Evolutionary conservation across 2,797 vertebrate genomes (phyloP).

Genomic region (Acrossocheilus wenchowensis): DNA sequence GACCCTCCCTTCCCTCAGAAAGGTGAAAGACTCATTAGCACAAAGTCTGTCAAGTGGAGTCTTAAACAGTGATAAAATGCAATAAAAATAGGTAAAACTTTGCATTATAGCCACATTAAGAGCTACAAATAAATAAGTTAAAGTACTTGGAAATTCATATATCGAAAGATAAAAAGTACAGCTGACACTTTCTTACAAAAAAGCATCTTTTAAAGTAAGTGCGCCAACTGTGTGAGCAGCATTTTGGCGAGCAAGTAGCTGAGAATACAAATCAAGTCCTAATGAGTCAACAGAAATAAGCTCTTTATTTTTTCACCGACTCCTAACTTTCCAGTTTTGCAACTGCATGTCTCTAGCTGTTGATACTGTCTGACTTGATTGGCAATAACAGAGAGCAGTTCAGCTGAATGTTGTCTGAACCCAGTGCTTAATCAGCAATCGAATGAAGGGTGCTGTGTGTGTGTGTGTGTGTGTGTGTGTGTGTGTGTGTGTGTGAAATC

Average conservation of each 20-base stretch:
- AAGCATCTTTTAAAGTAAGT: not conserved
- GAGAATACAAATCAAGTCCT: conserved; percentile 34
- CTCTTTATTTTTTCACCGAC: not conserved
- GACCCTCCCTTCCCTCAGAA: conserved; percentile 66
- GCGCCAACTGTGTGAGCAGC: not conserved
- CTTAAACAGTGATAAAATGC: not conserved
- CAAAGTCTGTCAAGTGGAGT: not conserved
- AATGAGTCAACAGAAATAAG: conserved; percentile 1
- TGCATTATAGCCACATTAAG: conserved; percentile 7
- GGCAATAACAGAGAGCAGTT: conserved; percentile 74
- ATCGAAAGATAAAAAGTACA: not conserved
- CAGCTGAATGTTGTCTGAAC: conserved; percentile 67
- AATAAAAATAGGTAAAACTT: not conserved
- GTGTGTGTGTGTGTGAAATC: conserved; percentile 39
- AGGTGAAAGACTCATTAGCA: conserved; percentile 52
- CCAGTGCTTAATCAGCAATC: conserved; percentile 52
- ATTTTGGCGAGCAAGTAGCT: conserved; percentile 1
- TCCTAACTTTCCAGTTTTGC: conserved; percentile 9
- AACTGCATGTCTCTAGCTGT: conserved; percentile 9
- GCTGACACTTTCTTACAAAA: not conserved
- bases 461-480: too few relatives aligned
- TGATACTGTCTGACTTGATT: conserved; percentile 74
- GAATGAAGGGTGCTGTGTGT: conserved; percentile 7
- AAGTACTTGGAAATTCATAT: conserved; percentile 2
- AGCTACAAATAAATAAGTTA: not conserved